Conservation (phyloP, 1,140 invertebrate genomes). For the Chlorops oryzae region DNA sequence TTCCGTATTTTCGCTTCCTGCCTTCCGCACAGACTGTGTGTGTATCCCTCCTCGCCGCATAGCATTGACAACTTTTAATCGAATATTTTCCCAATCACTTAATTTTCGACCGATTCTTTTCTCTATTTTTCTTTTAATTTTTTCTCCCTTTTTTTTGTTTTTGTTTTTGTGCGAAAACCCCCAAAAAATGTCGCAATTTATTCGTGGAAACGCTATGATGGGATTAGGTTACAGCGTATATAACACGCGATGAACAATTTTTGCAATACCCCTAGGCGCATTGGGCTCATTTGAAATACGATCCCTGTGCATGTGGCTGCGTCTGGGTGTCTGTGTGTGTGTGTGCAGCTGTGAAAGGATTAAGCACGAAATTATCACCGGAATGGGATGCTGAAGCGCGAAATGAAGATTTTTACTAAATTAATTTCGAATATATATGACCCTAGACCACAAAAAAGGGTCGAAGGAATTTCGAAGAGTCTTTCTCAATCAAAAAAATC, state of each 20-base stretch:
- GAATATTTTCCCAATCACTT: conserved; percentile 44
- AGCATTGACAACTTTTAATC: conserved; percentile 27
- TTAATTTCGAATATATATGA: no score
- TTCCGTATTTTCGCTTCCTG: no score
- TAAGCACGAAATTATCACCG: no score
- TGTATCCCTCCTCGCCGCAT: neutral
- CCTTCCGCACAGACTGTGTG: no score
- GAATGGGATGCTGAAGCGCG: no score
- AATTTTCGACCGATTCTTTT: conserved; percentile 11
- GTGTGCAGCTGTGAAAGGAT: conserved; percentile 38
- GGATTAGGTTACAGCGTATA: conserved; percentile 11
- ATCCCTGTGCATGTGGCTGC: no score
- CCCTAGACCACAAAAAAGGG: no score
- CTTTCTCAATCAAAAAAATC: no score
- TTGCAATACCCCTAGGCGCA: neutral
- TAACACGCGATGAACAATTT: neutral
- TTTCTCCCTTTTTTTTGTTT: conserved; percentile 2
- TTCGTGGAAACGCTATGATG: conserved; percentile 10
- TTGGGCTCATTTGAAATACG: no score
- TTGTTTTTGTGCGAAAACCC: neutral
- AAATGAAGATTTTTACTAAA: no score
- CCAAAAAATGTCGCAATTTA: neutral
- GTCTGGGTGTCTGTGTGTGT: no score
- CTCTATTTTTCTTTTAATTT: conserved; percentile 1
- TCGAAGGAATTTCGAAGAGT: no score